Conservation (phyloP, 2,888 invertebrate genomes). For the Dicroscelio sp. region DNA sequence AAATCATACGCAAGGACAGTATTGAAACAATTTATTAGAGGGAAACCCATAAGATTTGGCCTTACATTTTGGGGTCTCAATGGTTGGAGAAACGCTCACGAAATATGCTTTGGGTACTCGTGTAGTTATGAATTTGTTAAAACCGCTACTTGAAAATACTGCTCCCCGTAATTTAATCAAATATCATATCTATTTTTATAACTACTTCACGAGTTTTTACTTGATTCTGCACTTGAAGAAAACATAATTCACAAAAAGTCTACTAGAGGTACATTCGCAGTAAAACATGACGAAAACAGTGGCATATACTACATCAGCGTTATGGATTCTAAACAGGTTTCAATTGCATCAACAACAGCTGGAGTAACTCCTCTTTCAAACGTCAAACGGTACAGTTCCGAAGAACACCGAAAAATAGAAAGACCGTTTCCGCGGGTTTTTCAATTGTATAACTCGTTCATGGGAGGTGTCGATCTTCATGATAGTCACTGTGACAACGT, state of each 20-base stretch:
- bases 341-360: slow-evolving; percentile 78
- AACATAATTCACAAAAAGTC: slow-evolving; percentile 75
- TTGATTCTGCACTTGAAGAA: slow-evolving; percentile 74
- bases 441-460: no score
- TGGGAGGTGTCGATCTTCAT: no score
- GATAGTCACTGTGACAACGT: no score
- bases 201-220: slow-evolving; percentile 74
- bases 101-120: slow-evolving; percentile 78
- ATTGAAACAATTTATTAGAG: slow-evolving; percentile 78
- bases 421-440: no score
- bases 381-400: slow-evolving; percentile 64
- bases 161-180: slow-evolving; percentile 49
- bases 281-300: slow-evolving; percentile 79
- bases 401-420: slow-evolving; percentile 65
- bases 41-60: slow-evolving; percentile 79
- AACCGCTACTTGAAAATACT: slow-evolving; percentile 60
- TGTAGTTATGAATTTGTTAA: slow-evolving; percentile 75
- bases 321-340: slow-evolving; percentile 81
- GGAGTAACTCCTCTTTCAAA: slow-evolving; percentile 76
- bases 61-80: slow-evolving; percentile 76
- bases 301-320: slow-evolving; percentile 79
- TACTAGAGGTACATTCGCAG: slow-evolving; percentile 68
- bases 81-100: slow-evolving; percentile 50
- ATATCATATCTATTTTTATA: slow-evolving; percentile 78
- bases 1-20: slow-evolving; percentile 69